A percentile compares a stretch with the other conserved stretches of the same genome.
Evolutionary conservation across 2,113 vertebrate species (phyloP).

Genomic region (Notechis scutatus): DNA sequence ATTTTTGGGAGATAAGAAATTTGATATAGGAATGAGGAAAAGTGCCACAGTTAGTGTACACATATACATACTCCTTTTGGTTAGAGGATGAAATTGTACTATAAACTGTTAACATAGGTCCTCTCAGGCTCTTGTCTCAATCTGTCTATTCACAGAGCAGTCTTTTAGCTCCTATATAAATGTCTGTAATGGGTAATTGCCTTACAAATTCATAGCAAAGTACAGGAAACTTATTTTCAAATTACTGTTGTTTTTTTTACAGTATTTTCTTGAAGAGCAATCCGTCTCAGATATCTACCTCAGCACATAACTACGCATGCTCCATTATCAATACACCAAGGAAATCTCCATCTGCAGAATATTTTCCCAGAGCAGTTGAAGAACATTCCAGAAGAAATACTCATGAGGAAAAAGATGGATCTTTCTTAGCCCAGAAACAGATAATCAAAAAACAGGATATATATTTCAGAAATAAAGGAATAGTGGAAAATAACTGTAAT

Average conservation of each 20-base stretch:
- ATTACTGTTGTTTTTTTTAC: constrained; percentile 45
- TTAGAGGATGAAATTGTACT: background rate
- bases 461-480: constrained; percentile 42
- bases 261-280: constrained; percentile 77
- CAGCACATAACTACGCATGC: constrained; percentile 43
- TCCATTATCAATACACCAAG: constrained; percentile 47
- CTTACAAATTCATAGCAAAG: background rate
- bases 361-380: constrained; percentile 56
- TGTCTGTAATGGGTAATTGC: background rate
- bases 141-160: background rate
- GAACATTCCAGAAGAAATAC: constrained; percentile 13
- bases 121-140: background rate
- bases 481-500: constrained; percentile 17
- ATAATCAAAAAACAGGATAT: constrained; percentile 50
- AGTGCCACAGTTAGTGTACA: background rate
- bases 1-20: background rate
- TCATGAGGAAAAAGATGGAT: constrained; percentile 61
- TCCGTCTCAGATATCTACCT: constrained; percentile 67
- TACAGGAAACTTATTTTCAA: constrained; percentile 11
- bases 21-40: background rate
- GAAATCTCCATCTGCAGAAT: constrained; percentile 71
- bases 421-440: constrained; percentile 52
- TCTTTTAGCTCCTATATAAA: background rate
- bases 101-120: background rate
- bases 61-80: background rate